phyloP scores from a whole-genome alignment of 2,797 vertebrate species.

The Ctenopoma multispine region DNA sequence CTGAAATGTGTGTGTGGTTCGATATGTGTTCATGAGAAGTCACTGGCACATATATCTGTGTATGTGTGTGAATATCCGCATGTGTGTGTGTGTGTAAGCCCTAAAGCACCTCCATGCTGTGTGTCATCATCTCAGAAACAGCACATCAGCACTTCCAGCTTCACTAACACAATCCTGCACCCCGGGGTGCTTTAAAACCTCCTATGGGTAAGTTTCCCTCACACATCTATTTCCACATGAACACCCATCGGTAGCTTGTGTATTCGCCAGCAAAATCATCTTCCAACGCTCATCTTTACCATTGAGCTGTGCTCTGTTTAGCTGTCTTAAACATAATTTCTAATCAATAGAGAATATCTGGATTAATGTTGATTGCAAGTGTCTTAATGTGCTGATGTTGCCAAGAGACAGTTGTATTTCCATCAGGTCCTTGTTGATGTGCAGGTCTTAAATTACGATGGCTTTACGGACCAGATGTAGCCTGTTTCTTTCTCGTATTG shows the following conservation, averaged over 20 bases:
- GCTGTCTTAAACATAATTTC: constrained; percentile 16
- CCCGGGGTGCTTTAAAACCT: constrained; percentile 46
- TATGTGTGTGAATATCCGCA: neutral
- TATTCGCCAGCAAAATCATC: constrained; percentile 6
- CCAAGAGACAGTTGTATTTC: constrained; percentile 33
- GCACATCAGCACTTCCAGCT: constrained; percentile 56
- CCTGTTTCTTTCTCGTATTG: constrained; percentile 11
- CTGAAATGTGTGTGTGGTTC: constrained; percentile 18
- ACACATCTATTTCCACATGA: constrained; percentile 23
- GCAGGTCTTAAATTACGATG: neutral
- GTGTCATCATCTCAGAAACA: constrained; percentile 55
- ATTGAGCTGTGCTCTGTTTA: neutral
- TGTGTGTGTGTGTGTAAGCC: constrained; percentile 13
- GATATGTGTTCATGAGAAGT: neutral
- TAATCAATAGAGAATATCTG: constrained; percentile 36
- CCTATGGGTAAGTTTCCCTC: constrained; percentile 4
- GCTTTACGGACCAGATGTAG: constrained; percentile 27
- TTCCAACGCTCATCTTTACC: neutral
- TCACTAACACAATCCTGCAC: constrained; percentile 34
- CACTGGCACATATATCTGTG: neutral
- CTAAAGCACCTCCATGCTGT: constrained; percentile 30
- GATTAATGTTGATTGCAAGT: constrained; percentile 15
- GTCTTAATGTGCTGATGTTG: constrained; percentile 46
- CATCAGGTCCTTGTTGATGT: constrained; percentile 23
- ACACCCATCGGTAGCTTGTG: constrained; percentile 1